Evolutionary conservation across 1,140 invertebrate genomes (phyloP).

Genomic region (Triops cancriformis): DNA sequence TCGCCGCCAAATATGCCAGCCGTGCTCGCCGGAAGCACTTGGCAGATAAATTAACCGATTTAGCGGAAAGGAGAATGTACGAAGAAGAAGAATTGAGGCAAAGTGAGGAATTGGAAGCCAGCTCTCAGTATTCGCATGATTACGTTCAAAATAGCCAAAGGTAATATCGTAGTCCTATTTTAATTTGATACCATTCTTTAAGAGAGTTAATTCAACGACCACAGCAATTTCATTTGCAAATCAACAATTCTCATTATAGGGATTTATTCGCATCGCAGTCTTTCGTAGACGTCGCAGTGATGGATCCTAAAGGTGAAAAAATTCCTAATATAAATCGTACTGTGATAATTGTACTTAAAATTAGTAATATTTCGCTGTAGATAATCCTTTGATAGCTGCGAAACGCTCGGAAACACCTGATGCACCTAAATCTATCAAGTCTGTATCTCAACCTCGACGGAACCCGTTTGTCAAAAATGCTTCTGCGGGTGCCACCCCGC

Average conservation of each 20-base stretch:
- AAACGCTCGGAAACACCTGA: background rate
- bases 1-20: slow-evolving; percentile 79
- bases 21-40: slow-evolving; percentile 63
- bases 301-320: background rate
- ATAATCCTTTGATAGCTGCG: slow-evolving; percentile 21
- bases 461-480: slow-evolving; percentile 23
- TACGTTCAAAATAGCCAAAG: background rate
- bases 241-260: slow-evolving; percentile 1
- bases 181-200: no score
- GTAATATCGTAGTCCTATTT: background rate
- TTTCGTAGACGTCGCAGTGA: background rate
- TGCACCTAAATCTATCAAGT: background rate
- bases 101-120: slow-evolving; percentile 34
- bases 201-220: background rate
- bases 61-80: slow-evolving; percentile 36
- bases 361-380: background rate
- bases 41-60: slow-evolving; percentile 48
- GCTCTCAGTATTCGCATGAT: slow-evolving; percentile 33
- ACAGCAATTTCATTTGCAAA: slow-evolving; percentile 34
- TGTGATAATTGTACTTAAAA: background rate
- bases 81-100: slow-evolving; percentile 29
- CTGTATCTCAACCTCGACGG: slow-evolving; percentile 16
- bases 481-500: background rate
- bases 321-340: background rate
- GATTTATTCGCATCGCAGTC: slow-evolving; percentile 20